These are phyloP conservation scores for Cephus pygmeus DNA, from an alignment of 2,888 invertebrate genomes.

Conservation along the genomic window DNA sequence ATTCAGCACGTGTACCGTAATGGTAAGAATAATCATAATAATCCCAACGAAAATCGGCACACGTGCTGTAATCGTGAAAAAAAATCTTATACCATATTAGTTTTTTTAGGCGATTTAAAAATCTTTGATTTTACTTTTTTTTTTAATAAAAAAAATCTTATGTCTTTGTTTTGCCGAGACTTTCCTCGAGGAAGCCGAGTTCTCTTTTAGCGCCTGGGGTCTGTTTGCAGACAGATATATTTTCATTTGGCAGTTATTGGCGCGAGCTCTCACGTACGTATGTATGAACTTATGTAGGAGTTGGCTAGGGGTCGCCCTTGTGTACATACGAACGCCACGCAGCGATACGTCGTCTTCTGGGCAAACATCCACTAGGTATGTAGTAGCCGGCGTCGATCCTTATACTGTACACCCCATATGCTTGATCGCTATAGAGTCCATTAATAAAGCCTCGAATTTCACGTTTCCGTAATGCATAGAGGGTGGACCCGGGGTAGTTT, in stretches of 20 bases:
- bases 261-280: constrained; percentile 44
- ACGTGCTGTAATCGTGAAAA: neutral
- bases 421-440: constrained; percentile 56
- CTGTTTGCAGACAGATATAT: constrained; percentile 65
- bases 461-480: constrained; percentile 32
- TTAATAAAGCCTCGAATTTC: constrained; percentile 64
- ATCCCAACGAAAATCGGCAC: neutral
- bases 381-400: constrained; percentile 32
- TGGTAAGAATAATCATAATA: neutral
- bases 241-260: constrained; percentile 66
- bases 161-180: neutral
- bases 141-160: neutral
- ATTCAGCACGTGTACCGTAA: neutral
- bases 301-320: constrained; percentile 24
- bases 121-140: neutral
- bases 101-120: neutral
- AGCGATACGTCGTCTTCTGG: constrained; percentile 38
- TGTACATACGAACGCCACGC: constrained; percentile 43
- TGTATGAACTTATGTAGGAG: constrained; percentile 17
- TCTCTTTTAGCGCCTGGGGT: constrained; percentile 34
- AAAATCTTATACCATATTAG: neutral
- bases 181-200: neutral
- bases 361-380: constrained; percentile 47
- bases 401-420: constrained; percentile 37
- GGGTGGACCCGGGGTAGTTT: neutral